phyloP scores from a whole-genome alignment of 2,113 vertebrate species.

The Pelobates fuscus region DNA sequence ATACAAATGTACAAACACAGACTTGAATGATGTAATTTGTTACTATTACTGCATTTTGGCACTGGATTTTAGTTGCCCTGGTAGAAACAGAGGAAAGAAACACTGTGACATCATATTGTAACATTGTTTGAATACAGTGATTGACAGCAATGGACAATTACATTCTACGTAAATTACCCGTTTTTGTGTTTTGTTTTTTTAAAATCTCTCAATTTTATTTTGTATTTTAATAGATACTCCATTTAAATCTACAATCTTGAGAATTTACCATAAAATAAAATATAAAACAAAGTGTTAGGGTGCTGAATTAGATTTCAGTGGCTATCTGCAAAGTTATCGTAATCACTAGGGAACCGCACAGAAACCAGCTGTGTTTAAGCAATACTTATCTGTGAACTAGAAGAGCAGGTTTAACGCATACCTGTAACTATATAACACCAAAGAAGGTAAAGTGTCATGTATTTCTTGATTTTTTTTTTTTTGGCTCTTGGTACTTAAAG shows the following conservation, averaged over 20 bases:
- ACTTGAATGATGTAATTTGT: not conserved
- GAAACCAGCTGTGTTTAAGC: constrained; percentile 12
- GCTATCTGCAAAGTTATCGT: not conserved
- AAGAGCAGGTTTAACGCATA: constrained; percentile 3
- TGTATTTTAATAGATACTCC: constrained; percentile 17
- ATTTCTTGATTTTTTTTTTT: too few relatives aligned
- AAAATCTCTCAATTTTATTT: not conserved
- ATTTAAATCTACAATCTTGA: not conserved
- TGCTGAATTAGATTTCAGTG: not conserved
- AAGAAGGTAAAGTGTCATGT: not conserved
- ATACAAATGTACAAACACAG: not conserved
- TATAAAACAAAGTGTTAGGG: not conserved
- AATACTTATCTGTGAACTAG: constrained; percentile 25
- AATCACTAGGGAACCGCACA: not conserved
- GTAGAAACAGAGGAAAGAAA: constrained; percentile 12
- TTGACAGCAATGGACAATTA: constrained; percentile 16
- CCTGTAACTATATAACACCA: constrained; percentile 3
- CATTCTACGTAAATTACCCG: constrained; percentile 43
- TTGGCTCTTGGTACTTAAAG: too few relatives aligned
- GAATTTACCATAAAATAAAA: not conserved
- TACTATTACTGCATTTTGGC: constrained; percentile 30
- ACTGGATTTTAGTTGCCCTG: not conserved
- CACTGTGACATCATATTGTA: constrained; percentile 5
- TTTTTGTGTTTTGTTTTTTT: not conserved
- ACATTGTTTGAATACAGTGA: constrained; percentile 26